Percentiles rank a stretch among this genome's conserved stretches.
Conservation (phyloP, 1,140 invertebrate species). For the Babylonia areolata region DNA sequence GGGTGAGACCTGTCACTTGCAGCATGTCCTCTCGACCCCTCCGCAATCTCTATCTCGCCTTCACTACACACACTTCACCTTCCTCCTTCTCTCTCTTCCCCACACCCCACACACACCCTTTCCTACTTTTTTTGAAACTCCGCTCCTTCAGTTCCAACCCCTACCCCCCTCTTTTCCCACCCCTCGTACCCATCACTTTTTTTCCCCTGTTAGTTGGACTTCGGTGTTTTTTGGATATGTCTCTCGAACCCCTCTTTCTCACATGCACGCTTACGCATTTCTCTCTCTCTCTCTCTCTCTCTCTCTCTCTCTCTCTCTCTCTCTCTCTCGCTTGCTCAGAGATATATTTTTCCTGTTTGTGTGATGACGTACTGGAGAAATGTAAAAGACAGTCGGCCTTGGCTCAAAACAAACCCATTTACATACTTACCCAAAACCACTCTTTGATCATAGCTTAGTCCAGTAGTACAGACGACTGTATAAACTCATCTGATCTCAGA, state of each 20-base stretch:
- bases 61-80: not conserved
- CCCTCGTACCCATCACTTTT: not conserved
- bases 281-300: slow-evolving; percentile 16
- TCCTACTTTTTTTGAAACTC: too few species aligned
- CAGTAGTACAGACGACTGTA: not conserved
- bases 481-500: not conserved
- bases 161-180: not conserved
- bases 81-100: not conserved
- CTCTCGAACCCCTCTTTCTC: not conserved
- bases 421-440: not conserved
- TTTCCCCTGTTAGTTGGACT: not conserved
- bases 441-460: not conserved
- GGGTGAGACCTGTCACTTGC: slow-evolving; percentile 8
- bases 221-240: not conserved
- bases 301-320: slow-evolving; percentile 13
- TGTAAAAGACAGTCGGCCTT: not conserved
- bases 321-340: not conserved
- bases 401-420: not conserved
- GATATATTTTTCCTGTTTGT: not conserved
- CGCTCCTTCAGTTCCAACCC: not conserved
- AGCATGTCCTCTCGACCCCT: not conserved
- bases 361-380: not conserved
- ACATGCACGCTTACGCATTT: not conserved
- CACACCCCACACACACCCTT: too few species aligned
- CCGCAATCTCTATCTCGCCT: not conserved